Conservation (phyloP, 2,797 vertebrate species). For the Ataeniobius toweri region DNA sequence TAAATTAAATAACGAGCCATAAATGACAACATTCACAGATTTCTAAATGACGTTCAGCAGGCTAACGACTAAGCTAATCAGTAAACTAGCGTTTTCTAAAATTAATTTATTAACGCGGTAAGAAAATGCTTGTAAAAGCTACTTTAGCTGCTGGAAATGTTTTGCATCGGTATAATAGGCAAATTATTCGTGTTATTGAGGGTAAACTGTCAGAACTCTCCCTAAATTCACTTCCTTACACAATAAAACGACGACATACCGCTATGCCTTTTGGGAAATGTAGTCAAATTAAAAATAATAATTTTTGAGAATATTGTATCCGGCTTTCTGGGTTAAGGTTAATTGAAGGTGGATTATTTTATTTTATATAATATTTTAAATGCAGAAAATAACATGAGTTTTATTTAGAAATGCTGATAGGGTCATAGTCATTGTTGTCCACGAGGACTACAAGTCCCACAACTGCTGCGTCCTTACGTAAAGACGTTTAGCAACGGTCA, state of each 20-base stretch:
- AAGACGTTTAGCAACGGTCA: slow-evolving; percentile 60
- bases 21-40: not conserved
- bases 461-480: slow-evolving; percentile 36
- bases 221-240: slow-evolving; percentile 54
- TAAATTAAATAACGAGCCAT: not conserved
- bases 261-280: slow-evolving; percentile 59
- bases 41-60: slow-evolving; percentile 9
- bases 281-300: accelerated
- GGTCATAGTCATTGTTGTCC: accelerated
- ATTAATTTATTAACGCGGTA: not conserved
- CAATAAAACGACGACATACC: slow-evolving; percentile 23
- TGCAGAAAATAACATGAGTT: accelerated
- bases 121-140: not conserved
- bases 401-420: accelerated
- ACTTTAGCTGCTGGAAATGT: not conserved
- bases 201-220: not conserved
- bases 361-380: not conserved
- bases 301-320: not conserved
- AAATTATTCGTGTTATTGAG: not conserved
- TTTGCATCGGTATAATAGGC: not conserved
- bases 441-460: slow-evolving; percentile 69
- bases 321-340: too few species aligned
- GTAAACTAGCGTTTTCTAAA: not conserved
- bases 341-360: not conserved
- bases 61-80: slow-evolving; percentile 21